A percentile compares a stretch with the other conserved stretches of the same genome.
These are phyloP conservation scores for Euplexia lucipara DNA, from an alignment of 2,888 invertebrate genomes.

Conservation along the genomic window DNA sequence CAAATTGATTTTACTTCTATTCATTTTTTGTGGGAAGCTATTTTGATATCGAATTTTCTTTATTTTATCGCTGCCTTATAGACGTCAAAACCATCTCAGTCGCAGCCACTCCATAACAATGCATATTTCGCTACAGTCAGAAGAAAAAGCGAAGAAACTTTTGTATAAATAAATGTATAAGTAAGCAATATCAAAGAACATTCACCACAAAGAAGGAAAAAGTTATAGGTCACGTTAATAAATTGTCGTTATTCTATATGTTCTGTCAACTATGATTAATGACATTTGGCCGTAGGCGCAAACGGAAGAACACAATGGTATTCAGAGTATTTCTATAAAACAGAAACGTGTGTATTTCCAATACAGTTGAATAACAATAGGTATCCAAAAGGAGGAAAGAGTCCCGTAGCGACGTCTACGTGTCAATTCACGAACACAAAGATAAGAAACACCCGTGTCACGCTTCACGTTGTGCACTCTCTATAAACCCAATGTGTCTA, in stretches of 20 bases:
- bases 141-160: slow-evolving; percentile 33
- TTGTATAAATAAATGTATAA: slow-evolving; percentile 50
- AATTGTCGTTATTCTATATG: slow-evolving; percentile 43
- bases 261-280: slow-evolving; percentile 44
- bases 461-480: slow-evolving; percentile 24
- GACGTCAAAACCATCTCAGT: slow-evolving; percentile 30
- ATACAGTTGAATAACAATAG: slow-evolving; percentile 21
- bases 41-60: not conserved
- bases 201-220: slow-evolving; percentile 22
- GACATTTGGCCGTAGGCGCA: not conserved
- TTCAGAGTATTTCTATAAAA: slow-evolving; percentile 13
- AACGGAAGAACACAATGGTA: slow-evolving; percentile 5
- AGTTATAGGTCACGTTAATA: slow-evolving; percentile 44
- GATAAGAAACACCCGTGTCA: not conserved
- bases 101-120: slow-evolving; percentile 48
- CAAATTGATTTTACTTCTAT: not conserved
- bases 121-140: slow-evolving; percentile 52
- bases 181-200: slow-evolving; percentile 22
- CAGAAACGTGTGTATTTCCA: slow-evolving; percentile 1
- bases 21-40: slow-evolving; percentile 11
- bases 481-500: slow-evolving; percentile 9
- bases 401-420: slow-evolving; percentile 17
- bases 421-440: slow-evolving; percentile 23
- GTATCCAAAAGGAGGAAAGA: not conserved
- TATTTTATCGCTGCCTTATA: slow-evolving; percentile 25